Base-by-base conservation (phyloP, 2,113 vertebrate species). In the Propithecus coquereli region DNA sequence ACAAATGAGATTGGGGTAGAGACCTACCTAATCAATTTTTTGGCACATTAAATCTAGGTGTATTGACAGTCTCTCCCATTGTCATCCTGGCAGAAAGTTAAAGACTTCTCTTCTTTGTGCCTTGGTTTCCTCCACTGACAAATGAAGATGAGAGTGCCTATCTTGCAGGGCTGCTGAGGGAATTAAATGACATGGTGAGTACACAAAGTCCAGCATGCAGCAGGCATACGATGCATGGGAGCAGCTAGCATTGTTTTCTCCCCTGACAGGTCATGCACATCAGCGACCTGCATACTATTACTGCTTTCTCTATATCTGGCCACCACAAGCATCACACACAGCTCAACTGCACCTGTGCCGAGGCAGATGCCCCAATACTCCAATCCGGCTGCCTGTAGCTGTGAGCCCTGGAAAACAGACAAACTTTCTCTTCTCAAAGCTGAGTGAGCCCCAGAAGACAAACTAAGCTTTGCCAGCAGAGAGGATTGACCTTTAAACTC, bases 401-500 rank as follows among this genome's bases (percentile, higher is more conserved):
- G 3, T 22, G 50, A n/a, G 30, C 71, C 61, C 71, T 30, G 1
- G 20, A 34, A 30, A 91, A 77, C 12, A 90, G 14, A 59, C 25
- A 57, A 70, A 59, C 8, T 61, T 4, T 74, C 74, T 85, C 59
- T 77, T 52, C 37, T 34, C 20, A 70, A 52, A 52, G 14, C 20
- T 34, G 16, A 9, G 22, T 40, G 63, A 85, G 68, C 52, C 87
- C 87, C 81, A 92, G 45, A 81, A 18, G 54, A 94, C 85, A 88
- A 50, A 84, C 45, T 87, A 71, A 76, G n/a, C 23, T 87, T 84
- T 54, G 59, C 73, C 45, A 43, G 30, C 74, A 52, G 43, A 88
- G 74, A 84, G 18, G 52, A 91, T 40, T 77, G 37, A 86, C 61
- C 86, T 95, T 92, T 73, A 90, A 95, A 88, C 34, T 65, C 57